Conservation (phyloP, 1,140 invertebrate species). For the Bombus haemorrhoidalis region DNA sequence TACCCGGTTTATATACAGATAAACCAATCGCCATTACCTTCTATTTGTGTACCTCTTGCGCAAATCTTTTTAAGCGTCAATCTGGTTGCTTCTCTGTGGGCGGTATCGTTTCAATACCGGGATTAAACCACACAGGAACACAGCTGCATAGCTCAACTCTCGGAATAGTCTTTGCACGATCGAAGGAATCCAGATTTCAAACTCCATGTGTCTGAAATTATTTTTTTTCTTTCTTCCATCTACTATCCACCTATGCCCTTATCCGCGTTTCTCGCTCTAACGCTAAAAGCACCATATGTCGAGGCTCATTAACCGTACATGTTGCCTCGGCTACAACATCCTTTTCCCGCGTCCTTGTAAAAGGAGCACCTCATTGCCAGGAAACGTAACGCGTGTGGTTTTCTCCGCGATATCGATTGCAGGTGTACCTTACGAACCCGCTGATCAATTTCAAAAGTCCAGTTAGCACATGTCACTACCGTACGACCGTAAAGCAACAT, state of each 20-base stretch:
- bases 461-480: conserved; percentile 9
- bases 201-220: not conserved
- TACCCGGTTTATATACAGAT: not conserved
- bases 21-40: not conserved
- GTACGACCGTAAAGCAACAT: not conserved
- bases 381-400: conserved; percentile 42
- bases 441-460: conserved; percentile 49
- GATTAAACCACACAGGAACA: not conserved
- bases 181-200: not conserved
- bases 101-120: not conserved
- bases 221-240: not conserved
- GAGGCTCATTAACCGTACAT: not conserved
- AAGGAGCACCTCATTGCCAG: conserved; percentile 38
- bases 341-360: conserved; percentile 38
- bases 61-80: conserved; percentile 7
- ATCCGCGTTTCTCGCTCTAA: not conserved
- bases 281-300: not conserved
- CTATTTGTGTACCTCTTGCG: conserved; percentile 4
- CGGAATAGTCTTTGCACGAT: not conserved
- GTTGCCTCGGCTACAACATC: not conserved
- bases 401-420: conserved; percentile 26
- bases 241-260: not conserved
- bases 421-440: conserved; percentile 24
- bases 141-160: not conserved
- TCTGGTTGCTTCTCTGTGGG: conserved; percentile 13